A percentile compares a stretch with the other conserved stretches of the same genome.
phyloP scores from a whole-genome alignment of 2,797 vertebrate species.

The Sylvilagus floridanus region DNA sequence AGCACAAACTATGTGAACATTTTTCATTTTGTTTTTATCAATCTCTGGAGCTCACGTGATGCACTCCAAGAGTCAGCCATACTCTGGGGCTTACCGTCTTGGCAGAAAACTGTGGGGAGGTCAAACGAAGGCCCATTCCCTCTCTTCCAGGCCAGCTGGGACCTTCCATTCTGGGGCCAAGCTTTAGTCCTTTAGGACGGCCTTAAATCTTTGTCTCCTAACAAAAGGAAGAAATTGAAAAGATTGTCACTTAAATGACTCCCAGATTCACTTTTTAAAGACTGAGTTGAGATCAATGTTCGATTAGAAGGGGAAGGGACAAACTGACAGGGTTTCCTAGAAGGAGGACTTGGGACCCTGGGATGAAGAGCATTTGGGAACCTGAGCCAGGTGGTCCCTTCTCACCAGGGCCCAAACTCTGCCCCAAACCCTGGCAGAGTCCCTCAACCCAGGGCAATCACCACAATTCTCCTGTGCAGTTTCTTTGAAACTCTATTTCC shows the following conservation, averaged over 20 bases:
- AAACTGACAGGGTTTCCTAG: neutral
- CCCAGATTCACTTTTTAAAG: neutral
- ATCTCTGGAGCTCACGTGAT: conserved; percentile 45
- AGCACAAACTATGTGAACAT: conserved; percentile 62
- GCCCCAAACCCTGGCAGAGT: neutral
- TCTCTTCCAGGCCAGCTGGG: neutral
- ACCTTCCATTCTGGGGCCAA: neutral
- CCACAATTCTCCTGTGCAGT: neutral
- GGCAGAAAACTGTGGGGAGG: conserved; percentile 61
- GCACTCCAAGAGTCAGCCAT: conserved; percentile 48
- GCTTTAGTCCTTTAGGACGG: neutral
- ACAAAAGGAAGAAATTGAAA: neutral
- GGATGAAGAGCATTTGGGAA: neutral
- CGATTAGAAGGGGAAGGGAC: neutral
- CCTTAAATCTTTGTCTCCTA: neutral
- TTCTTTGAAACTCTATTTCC: neutral
- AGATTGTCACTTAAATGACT: neutral
- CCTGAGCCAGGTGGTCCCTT: neutral
- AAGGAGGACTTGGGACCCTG: neutral
- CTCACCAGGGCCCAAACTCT: neutral
- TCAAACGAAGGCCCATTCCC: conserved; percentile 60
- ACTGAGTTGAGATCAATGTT: neutral
- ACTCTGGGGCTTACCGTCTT: conserved; percentile 66
- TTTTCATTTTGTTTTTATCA: conserved; percentile 65
- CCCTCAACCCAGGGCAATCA: neutral